Evolutionary conservation across 2,888 invertebrate genomes (phyloP).

Genomic region (Lacanobia oleracea): DNA sequence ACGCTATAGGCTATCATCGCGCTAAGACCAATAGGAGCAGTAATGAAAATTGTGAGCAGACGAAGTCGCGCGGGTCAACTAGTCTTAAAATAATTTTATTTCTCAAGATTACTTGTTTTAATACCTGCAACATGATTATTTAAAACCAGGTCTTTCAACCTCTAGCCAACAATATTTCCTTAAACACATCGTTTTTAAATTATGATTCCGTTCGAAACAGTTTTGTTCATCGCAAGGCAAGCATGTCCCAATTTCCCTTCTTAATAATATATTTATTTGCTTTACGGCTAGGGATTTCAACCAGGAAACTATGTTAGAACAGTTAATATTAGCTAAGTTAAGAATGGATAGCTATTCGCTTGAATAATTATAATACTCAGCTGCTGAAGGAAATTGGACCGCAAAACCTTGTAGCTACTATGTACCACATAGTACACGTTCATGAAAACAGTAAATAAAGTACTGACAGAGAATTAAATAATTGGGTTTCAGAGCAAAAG

Average conservation of each 20-base stretch:
- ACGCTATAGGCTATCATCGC: too few species aligned
- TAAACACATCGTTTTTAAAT: neutral
- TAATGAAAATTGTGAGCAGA: too few species aligned
- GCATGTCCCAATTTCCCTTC: neutral
- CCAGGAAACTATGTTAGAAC: constrained; percentile 43
- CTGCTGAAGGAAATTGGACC: constrained; percentile 4
- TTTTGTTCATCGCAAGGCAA: neutral
- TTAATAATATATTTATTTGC: constrained; percentile 27
- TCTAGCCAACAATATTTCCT: too few species aligned
- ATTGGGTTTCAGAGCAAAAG: neutral
- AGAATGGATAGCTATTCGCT: constrained; percentile 23
- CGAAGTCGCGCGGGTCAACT: too few species aligned
- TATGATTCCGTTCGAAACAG: neutral
- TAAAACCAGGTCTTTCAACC: too few species aligned
- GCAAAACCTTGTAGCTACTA: neutral
- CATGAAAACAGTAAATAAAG: neutral
- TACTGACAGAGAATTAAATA: neutral
- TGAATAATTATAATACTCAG: constrained; percentile 46
- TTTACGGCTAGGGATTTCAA: constrained; percentile 2
- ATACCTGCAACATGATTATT: too few species aligned
- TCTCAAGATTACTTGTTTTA: too few species aligned
- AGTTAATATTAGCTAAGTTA: constrained; percentile 45
- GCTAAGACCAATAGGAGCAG: too few species aligned
- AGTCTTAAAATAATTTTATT: neutral
- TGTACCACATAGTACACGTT: neutral